Percentiles rank a stretch among this genome's conserved stretches.
These are phyloP conservation scores for Nomada lathburiana DNA, from an alignment of 2,888 invertebrate species.

Conservation along the genomic window DNA sequence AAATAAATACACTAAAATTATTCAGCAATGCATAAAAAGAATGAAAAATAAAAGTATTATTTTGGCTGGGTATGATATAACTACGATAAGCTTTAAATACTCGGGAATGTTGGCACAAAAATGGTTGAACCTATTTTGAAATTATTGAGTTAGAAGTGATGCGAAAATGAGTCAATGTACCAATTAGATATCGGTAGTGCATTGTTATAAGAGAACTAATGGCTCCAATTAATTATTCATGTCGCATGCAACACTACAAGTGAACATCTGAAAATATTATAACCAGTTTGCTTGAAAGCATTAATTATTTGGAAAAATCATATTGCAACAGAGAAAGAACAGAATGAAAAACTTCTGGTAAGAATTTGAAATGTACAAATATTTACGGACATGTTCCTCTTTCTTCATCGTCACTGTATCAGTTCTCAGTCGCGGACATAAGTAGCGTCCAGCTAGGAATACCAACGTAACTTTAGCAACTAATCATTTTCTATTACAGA, in stretches of 20 bases:
- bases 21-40: not conserved
- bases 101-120: not conserved
- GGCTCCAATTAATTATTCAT: conserved; percentile 3
- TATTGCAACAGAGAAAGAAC: conserved; percentile 27
- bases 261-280: not conserved
- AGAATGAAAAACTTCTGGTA: conserved; percentile 36
- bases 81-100: conserved; percentile 4
- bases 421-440: conserved; percentile 70
- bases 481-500: not conserved
- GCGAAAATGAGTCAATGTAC: not conserved
- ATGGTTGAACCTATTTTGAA: not conserved
- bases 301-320: conserved; percentile 28
- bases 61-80: not conserved
- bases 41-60: not conserved
- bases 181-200: not conserved
- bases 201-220: not conserved
- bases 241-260: not conserved
- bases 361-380: conserved; percentile 46
- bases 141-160: not conserved
- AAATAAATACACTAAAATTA: not conserved
- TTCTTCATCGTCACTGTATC: conserved; percentile 75
- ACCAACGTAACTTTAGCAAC: conserved; percentile 55
- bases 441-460: conserved; percentile 74
- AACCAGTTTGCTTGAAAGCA: conserved; percentile 4
- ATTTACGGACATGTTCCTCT: conserved; percentile 73